A percentile compares a stretch with the other conserved stretches of the same genome.
Conservation (phyloP, 2,113 vertebrate species). For the Mustelus asterias region DNA sequence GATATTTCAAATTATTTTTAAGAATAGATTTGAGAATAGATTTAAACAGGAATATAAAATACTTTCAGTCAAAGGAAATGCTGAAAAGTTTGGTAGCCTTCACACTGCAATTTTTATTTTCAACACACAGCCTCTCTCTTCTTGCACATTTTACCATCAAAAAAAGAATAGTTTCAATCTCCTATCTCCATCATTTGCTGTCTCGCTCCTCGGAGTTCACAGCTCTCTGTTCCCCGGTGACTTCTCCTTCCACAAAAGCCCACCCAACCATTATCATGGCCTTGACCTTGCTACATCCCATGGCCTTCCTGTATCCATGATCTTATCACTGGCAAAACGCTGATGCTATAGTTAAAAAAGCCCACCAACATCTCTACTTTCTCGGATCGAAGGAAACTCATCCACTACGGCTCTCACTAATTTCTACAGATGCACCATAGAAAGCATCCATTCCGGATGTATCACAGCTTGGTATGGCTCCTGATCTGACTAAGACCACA, state of each 20-base stretch:
- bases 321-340: background rate
- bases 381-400: no score
- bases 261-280: background rate
- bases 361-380: no score
- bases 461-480: no score
- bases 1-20: no score
- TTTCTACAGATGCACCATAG: no score
- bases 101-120: background rate
- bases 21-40: background rate
- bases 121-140: background rate
- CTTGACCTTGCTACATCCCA: background rate
- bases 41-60: background rate
- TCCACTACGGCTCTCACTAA: no score
- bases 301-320: background rate
- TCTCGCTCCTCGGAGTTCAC: background rate
- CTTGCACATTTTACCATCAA: background rate
- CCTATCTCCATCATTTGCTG: background rate
- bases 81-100: background rate
- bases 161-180: background rate
- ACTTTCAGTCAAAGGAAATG: background rate
- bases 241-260: background rate
- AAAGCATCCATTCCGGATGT: no score
- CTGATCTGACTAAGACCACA: no score
- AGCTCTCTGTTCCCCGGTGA: background rate
- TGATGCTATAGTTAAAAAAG: no score